Percentiles rank a stretch among this genome's conserved stretches.
Evolutionary conservation across 2,113 vertebrate genomes (phyloP).

Genomic region (Apistogramma diplotaenia): DNA sequence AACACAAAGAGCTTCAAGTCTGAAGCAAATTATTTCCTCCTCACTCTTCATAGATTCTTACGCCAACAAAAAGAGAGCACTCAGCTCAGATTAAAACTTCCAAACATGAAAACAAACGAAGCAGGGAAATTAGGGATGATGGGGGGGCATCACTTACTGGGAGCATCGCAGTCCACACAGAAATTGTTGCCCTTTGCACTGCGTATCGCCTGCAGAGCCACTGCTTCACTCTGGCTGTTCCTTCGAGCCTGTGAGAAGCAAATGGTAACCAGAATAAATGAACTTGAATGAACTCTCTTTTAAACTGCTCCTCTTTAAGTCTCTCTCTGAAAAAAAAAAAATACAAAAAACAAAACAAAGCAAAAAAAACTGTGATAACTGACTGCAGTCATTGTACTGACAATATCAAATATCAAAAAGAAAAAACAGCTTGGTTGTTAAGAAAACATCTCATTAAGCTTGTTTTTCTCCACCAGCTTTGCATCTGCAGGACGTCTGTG

Average conservation of each 20-base stretch:
- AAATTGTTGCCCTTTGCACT: constrained; percentile 88
- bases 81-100: neutral
- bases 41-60: neutral
- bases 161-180: constrained; percentile 90
- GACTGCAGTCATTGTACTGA: neutral
- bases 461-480: neutral
- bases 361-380: neutral
- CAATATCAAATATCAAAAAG: neutral
- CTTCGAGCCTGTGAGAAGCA: constrained; percentile 79
- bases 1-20: neutral
- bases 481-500: neutral
- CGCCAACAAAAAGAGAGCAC: neutral
- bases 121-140: neutral
- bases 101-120: neutral
- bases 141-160: constrained; percentile 79
- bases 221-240: constrained; percentile 91
- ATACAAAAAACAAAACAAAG: neutral
- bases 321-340: neutral
- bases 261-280: neutral
- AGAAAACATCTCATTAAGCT: neutral
- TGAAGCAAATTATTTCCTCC: neutral
- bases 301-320: neutral
- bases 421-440: neutral
- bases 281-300: neutral
- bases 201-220: constrained; percentile 90